These are phyloP conservation scores for Drosophila azteca DNA, from an alignment of 1,140 invertebrate species.

Conservation along the genomic window DNA sequence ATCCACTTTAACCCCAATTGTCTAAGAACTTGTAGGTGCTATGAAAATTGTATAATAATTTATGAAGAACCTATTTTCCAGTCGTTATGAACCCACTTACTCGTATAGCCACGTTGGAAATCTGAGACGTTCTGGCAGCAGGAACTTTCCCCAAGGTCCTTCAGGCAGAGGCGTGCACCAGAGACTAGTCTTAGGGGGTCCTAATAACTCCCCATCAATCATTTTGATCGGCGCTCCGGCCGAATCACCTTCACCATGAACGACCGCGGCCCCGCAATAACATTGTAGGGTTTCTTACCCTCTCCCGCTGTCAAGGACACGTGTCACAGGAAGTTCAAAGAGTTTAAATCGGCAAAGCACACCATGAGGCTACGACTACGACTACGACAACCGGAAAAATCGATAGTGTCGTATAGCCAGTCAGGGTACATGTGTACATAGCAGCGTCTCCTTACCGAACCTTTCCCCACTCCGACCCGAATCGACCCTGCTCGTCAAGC, in stretches of 20 bases:
- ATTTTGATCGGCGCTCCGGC: neutral
- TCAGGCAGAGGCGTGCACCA: conserved; percentile 7
- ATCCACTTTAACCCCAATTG: too few relatives aligned
- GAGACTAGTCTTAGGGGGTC: too few relatives aligned
- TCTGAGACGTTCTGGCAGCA: conserved; percentile 10
- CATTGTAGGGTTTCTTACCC: conserved; percentile 59
- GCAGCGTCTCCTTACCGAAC: conserved; percentile 2
- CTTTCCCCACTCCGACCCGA: too few relatives aligned
- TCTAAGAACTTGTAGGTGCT: too few relatives aligned
- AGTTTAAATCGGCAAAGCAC: conserved; percentile 52
- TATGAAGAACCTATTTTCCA: neutral
- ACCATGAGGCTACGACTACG: neutral
- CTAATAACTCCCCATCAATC: too few relatives aligned
- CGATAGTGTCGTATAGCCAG: conserved; percentile 67
- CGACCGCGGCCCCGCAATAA: conserved; percentile 7
- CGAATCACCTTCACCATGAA: conserved; percentile 69
- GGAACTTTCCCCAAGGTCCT: conserved; percentile 12
- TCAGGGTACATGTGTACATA: conserved; percentile 39
- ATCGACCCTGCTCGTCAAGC: conserved; percentile 20
- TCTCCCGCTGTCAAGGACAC: conserved; percentile 63
- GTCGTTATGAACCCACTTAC: conserved; percentile 4
- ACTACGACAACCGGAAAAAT: conserved; percentile 55
- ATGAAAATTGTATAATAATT: neutral
- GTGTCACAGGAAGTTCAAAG: conserved; percentile 75
- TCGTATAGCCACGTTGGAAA: neutral